Conservation (phyloP, 2,888 invertebrate genomes). For the Agrypnus murinus region DNA sequence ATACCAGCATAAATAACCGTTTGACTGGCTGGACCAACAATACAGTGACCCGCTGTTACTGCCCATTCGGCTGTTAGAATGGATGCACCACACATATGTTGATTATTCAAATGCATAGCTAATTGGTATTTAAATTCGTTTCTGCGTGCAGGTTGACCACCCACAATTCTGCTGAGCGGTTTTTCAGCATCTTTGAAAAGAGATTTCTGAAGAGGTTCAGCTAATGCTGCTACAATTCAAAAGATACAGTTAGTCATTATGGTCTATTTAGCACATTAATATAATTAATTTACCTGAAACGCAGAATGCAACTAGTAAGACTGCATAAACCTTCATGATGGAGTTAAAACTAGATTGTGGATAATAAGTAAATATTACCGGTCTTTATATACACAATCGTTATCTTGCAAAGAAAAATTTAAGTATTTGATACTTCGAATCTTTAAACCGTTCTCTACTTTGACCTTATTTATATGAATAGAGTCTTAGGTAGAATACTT, state of each 20-base stretch:
- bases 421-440: too few species aligned
- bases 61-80: constrained; percentile 75
- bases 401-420: too few species aligned
- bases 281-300: constrained; percentile 17
- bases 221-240: not conserved
- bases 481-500: too few species aligned
- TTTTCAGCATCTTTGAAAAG: constrained; percentile 8
- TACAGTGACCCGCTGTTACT: constrained; percentile 64
- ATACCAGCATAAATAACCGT: constrained; percentile 14
- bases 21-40: not conserved
- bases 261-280: not conserved
- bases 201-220: not conserved
- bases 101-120: not conserved
- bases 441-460: too few species aligned
- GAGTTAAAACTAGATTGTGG: not conserved
- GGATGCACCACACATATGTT: constrained; percentile 67
- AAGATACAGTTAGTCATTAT: too few species aligned
- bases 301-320: not conserved
- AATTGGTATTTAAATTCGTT: constrained; percentile 9
- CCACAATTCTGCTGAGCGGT: constrained; percentile 45
- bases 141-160: not conserved
- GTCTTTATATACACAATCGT: too few species aligned
- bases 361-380: too few species aligned
- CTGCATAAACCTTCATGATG: constrained; percentile 4
- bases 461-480: too few species aligned